Evolutionary conservation across 53 echinoderm and acorn worm genomes (phyloP).

Genomic region (Stichopus horrens): DNA sequence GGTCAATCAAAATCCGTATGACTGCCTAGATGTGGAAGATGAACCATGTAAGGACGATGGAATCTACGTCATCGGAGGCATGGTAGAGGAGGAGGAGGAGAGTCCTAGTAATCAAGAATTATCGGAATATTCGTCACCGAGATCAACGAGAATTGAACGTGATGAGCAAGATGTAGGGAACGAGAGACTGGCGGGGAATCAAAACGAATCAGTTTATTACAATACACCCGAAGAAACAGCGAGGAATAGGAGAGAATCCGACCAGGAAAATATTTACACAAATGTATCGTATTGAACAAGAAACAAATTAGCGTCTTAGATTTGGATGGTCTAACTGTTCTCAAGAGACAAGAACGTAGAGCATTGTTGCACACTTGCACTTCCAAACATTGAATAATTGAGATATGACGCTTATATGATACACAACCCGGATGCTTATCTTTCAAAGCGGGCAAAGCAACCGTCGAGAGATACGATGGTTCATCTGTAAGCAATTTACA

Average conservation of each 20-base stretch:
- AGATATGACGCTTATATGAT: too few relatives aligned
- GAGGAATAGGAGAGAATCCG: background rate
- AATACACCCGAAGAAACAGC: conserved; percentile 9
- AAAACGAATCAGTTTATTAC: conserved; percentile 10
- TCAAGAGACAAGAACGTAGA: too few relatives aligned
- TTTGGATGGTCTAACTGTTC: too few relatives aligned
- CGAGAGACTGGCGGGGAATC: background rate
- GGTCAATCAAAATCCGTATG: background rate
- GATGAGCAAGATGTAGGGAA: background rate
- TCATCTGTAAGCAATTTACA: too few relatives aligned
- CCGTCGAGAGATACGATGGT: too few relatives aligned
- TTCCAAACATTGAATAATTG: too few relatives aligned
- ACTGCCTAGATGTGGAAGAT: background rate
- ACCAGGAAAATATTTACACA: background rate
- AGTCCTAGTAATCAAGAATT: background rate
- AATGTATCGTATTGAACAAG: background rate
- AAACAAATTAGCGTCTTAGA: too few relatives aligned
- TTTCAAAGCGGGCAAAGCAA: too few relatives aligned
- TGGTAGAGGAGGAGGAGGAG: background rate
- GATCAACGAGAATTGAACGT: background rate
- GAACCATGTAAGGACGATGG: background rate
- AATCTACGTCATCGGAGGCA: background rate
- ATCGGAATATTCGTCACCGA: background rate
- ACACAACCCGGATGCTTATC: too few relatives aligned
- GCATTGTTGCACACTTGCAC: too few relatives aligned